Evolutionary conservation across 2,113 vertebrate species (phyloP).

Genomic region (Saguinus imperator): DNA sequence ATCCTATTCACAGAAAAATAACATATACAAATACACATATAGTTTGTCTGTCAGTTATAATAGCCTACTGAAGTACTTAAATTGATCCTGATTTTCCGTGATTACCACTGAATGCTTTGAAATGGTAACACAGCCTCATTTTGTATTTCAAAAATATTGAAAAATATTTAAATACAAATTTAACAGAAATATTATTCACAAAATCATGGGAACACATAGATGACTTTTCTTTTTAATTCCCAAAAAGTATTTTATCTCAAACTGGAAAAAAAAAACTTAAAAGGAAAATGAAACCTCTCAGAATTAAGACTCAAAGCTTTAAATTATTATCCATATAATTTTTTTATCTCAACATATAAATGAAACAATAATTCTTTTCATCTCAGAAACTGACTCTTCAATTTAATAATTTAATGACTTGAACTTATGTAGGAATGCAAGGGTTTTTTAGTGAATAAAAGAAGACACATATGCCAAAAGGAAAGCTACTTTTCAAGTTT

Average conservation of each 20-base stretch:
- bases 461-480: conserved; percentile 72
- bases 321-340: conserved; percentile 43
- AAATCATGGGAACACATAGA: neutral
- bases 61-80: neutral
- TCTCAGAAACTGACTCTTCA: conserved; percentile 80
- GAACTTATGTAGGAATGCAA: conserved; percentile 81
- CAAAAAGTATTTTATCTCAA: conserved; percentile 14
- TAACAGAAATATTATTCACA: conserved; percentile 20
- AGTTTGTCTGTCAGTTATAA: neutral
- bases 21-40: neutral
- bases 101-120: conserved; percentile 29
- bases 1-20: conserved; percentile 36
- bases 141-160: conserved; percentile 22
- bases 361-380: conserved; percentile 80
- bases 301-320: conserved; percentile 27
- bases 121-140: neutral
- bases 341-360: conserved; percentile 80
- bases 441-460: conserved; percentile 69
- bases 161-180: conserved; percentile 29
- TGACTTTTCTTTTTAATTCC: conserved; percentile 13
- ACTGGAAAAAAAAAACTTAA: conserved; percentile 25
- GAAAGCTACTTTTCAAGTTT: conserved; percentile 82
- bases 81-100: conserved; percentile 26
- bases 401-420: conserved; percentile 83
- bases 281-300: neutral